Evolutionary conservation across 2,797 vertebrate species (phyloP).

Genomic region (Danio kyathit): DNA sequence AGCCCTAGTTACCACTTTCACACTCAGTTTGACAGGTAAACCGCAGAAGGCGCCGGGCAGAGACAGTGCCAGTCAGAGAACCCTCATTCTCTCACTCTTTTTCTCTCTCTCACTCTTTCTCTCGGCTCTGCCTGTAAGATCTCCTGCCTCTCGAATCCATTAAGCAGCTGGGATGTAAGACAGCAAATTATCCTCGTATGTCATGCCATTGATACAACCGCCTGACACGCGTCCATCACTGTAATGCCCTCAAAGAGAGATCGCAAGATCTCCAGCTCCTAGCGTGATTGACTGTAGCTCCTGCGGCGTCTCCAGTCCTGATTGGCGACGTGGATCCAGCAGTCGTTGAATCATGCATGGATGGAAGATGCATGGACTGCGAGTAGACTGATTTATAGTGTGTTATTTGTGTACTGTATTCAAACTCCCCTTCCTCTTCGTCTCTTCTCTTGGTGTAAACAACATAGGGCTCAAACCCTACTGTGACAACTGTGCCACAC

Average conservation of each 20-base stretch:
- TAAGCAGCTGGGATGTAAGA: conserved; percentile 65
- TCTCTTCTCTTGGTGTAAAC: conserved; percentile 37
- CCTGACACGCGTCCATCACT: conserved; percentile 72
- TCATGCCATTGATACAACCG: conserved; percentile 62
- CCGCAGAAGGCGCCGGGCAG: conserved; percentile 63
- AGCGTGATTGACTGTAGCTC: conserved; percentile 70
- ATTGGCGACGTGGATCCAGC: conserved; percentile 19
- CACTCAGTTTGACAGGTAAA: conserved; percentile 70
- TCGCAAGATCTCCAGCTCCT: conserved; percentile 58
- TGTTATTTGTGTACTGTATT: conserved; percentile 59
- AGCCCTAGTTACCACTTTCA: conserved; percentile 41
- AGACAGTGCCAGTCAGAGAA: conserved; percentile 64
- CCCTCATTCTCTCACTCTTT: background rate
- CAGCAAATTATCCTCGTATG: conserved; percentile 66
- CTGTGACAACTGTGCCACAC: conserved; percentile 55
- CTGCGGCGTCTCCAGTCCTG: conserved; percentile 16
- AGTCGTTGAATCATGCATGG: conserved; percentile 29
- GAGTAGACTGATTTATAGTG: conserved; percentile 47
- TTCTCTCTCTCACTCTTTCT: conserved; percentile 51
- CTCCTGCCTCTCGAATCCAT: conserved; percentile 61
- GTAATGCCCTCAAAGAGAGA: conserved; percentile 44
- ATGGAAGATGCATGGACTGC: conserved; percentile 45
- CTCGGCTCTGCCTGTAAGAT: conserved; percentile 57
- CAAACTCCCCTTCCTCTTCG: conserved; percentile 44
- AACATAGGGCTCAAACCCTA: conserved; percentile 53